Evolutionary conservation across 2,888 invertebrate genomes (phyloP).

Genomic region (Actias luna): DNA sequence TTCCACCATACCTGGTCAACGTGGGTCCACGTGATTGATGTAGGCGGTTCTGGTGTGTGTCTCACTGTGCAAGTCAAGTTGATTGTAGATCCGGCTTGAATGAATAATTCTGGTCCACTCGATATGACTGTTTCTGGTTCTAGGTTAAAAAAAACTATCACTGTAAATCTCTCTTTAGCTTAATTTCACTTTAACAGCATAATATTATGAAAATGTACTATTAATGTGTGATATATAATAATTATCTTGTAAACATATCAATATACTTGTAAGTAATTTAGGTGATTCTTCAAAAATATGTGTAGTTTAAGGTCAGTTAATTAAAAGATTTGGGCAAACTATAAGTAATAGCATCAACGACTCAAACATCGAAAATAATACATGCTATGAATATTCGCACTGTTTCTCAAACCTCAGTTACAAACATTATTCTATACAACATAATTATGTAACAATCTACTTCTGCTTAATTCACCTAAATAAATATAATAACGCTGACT

Average conservation of each 20-base stretch:
- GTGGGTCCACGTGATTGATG: conserved; percentile 91
- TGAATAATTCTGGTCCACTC: conserved; percentile 90
- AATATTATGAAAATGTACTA: not conserved
- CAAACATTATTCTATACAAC: not conserved
- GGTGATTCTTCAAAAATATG: not conserved
- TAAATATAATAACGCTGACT: not conserved
- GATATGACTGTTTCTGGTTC: conserved; percentile 91
- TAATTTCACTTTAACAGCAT: not conserved
- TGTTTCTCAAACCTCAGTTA: too few relatives aligned
- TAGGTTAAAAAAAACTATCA: conserved; percentile 55
- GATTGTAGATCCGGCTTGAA: conserved; percentile 93
- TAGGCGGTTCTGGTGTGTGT: conserved; percentile 92
- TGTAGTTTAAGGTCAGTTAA: not conserved
- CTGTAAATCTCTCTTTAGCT: not conserved
- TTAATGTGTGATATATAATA: too few relatives aligned
- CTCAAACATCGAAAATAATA: too few relatives aligned
- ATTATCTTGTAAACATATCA: too few relatives aligned
- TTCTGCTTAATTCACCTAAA: not conserved
- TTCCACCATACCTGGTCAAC: conserved; percentile 83
- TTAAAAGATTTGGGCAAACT: not conserved
- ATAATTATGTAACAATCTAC: not conserved
- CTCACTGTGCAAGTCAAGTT: conserved; percentile 92
- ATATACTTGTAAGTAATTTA: not conserved
- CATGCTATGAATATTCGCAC: too few relatives aligned
- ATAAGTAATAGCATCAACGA: not conserved